Conservation (phyloP, 2,888 invertebrate species). For the Poecilus cupreus region DNA sequence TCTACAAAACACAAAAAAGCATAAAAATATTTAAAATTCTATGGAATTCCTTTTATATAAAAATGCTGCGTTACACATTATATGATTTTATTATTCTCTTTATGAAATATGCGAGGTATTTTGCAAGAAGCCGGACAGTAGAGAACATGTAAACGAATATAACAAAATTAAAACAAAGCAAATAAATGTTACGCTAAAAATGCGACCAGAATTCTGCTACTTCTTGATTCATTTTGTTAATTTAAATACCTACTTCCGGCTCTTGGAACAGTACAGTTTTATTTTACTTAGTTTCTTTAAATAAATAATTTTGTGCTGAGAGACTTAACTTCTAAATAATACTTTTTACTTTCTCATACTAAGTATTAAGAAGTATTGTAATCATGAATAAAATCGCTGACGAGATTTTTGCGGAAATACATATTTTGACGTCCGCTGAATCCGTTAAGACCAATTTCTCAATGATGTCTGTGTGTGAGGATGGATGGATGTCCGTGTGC, state of each 20-base stretch:
- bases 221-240: slow-evolving; percentile 17
- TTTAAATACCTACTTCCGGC: slow-evolving; percentile 5
- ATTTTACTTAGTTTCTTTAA: too few species aligned
- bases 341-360: too few species aligned
- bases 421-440: too few species aligned
- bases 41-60: slow-evolving; percentile 16
- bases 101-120: slow-evolving; percentile 29
- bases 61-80: slow-evolving; percentile 16
- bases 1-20: background rate
- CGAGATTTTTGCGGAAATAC: too few species aligned
- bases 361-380: too few species aligned
- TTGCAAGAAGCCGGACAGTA: background rate
- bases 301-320: too few species aligned
- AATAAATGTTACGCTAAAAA: slow-evolving; percentile 24
- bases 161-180: slow-evolving; percentile 36
- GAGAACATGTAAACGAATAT: background rate
- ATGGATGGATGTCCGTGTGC: too few species aligned
- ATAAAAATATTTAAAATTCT: background rate
- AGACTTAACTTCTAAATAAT: too few species aligned
- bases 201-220: slow-evolving; percentile 1
- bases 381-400: too few species aligned
- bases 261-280: background rate
- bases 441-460: too few species aligned
- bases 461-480: too few species aligned
- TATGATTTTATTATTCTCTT: slow-evolving; percentile 33